phyloP scores from a whole-genome alignment of 2,113 vertebrate genomes.

The Xenus cinereus region DNA sequence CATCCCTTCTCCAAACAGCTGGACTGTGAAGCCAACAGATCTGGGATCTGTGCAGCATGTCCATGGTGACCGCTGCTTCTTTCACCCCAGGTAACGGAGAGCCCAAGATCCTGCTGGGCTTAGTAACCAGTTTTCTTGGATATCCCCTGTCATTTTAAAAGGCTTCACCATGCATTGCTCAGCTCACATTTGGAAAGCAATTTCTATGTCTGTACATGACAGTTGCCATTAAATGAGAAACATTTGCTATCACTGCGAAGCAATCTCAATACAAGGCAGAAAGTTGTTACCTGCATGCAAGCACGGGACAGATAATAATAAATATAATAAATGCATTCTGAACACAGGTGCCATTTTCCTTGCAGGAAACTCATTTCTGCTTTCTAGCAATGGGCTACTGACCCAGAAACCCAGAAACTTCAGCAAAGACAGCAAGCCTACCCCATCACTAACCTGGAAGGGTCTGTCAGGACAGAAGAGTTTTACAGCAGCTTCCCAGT shows the following conservation, averaged over 20 bases:
- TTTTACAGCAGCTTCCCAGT: background rate
- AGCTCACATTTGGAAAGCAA: background rate
- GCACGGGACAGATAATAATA: background rate
- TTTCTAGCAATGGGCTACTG: background rate
- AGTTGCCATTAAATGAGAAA: background rate
- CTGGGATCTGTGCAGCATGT: background rate
- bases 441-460: background rate
- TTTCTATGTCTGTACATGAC: background rate
- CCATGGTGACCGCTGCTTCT: background rate
- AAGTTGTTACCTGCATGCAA: background rate
- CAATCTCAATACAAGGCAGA: background rate
- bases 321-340: background rate
- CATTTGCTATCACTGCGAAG: background rate
- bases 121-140: background rate
- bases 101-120: background rate
- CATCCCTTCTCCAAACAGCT: background rate
- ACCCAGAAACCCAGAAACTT: background rate
- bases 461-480: background rate
- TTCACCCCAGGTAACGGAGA: background rate
- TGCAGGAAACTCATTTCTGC: background rate
- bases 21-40: rapidly evolving
- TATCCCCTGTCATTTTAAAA: background rate
- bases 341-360: background rate
- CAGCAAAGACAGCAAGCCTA: background rate
- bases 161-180: background rate